Evolutionary conservation across 2,797 vertebrate species (phyloP).

Genomic region (Sebastes ruberrimus): DNA sequence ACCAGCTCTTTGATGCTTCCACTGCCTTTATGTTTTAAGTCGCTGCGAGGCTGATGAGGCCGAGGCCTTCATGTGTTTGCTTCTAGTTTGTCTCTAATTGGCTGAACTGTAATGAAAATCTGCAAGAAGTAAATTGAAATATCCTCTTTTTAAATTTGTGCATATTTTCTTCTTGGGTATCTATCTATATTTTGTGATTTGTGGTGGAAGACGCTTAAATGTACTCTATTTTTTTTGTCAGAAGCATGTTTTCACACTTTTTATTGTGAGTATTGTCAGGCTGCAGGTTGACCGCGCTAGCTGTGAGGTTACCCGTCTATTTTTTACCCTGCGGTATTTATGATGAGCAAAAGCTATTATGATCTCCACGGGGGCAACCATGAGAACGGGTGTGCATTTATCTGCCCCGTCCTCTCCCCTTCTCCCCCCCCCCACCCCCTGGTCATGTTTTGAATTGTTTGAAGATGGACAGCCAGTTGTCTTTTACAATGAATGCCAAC

Average conservation of each 20-base stretch:
- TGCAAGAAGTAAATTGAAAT: not conserved
- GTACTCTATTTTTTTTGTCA: not conserved
- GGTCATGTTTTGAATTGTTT: slow-evolving; percentile 74
- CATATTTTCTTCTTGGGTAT: not conserved
- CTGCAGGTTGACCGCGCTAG: not conserved
- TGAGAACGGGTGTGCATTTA: slow-evolving; percentile 48
- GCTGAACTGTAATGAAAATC: not conserved
- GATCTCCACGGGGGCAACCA: slow-evolving; percentile 49
- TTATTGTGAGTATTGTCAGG: not conserved
- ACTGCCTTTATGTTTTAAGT: not conserved
- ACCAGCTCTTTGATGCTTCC: not conserved
- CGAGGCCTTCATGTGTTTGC: not conserved
- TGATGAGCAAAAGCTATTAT: slow-evolving; percentile 57
- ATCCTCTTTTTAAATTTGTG: not conserved
- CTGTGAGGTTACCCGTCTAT: slow-evolving; percentile 34
- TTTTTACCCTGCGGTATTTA: slow-evolving; percentile 60
- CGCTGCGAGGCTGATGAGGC: not conserved
- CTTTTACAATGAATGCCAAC: slow-evolving; percentile 70
- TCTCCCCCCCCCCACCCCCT: not conserved
- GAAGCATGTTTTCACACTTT: slow-evolving; percentile 6
- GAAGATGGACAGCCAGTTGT: slow-evolving; percentile 76
- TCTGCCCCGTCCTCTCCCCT: not conserved
- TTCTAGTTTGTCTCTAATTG: not conserved
- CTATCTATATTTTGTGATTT: not conserved
- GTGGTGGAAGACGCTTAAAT: not conserved